These are phyloP conservation scores for Saccopteryx bilineata DNA, from an alignment of 2,113 vertebrate species.

Conservation along the genomic window DNA sequence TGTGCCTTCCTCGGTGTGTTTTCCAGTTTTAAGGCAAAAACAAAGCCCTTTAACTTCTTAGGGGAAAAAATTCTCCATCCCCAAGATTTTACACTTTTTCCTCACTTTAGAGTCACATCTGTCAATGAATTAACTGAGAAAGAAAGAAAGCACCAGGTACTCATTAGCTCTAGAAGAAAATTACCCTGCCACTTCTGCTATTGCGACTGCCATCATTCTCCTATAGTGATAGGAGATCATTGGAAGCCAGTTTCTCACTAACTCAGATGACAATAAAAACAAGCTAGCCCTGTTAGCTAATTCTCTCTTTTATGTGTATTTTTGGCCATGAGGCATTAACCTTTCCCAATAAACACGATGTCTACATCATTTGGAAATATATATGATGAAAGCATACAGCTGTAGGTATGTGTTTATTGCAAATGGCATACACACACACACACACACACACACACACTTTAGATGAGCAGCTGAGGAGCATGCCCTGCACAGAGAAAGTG, in stretches of 20 bases:
- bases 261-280: conserved; percentile 71
- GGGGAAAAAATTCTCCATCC: not conserved
- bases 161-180: conserved; percentile 7
- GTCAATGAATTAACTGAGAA: conserved; percentile 23
- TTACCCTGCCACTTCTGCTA: conserved; percentile 43
- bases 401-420: not conserved
- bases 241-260: conserved; percentile 64
- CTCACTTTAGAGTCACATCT: conserved; percentile 58
- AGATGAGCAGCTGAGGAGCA: not conserved
- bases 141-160: conserved; percentile 43
- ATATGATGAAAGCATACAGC: not conserved
- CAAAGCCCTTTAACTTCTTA: conserved; percentile 5
- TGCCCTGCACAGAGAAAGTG: not conserved
- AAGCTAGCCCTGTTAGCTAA: not conserved
- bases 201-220: conserved; percentile 56
- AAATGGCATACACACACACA: not conserved
- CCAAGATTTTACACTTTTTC: conserved; percentile 57
- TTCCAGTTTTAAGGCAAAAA: conserved; percentile 8
- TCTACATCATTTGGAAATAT: conserved; percentile 53
- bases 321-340: conserved; percentile 33
- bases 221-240: conserved; percentile 65
- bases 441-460: not conserved
- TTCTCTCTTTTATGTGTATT: conserved; percentile 23
- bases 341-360: not conserved
- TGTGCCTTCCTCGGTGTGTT: not conserved